Evolutionary conservation across 2,888 invertebrate species (phyloP).

Genomic region (Mayetiola destructor): DNA sequence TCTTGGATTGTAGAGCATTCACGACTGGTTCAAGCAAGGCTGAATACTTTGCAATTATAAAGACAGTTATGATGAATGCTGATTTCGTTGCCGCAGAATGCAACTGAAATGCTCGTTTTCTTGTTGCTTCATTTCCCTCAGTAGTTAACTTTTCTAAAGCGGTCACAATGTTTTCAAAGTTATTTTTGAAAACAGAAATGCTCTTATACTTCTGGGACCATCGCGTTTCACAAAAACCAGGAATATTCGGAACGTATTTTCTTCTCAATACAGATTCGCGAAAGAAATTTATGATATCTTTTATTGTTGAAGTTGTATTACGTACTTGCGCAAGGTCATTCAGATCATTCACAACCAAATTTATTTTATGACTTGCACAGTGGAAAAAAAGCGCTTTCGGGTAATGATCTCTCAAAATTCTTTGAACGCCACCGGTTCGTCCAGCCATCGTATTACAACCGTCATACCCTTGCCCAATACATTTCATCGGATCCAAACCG

Average conservation of each 20-base stretch:
- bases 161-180: conserved; percentile 9
- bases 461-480: conserved; percentile 23
- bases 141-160: conserved; percentile 3
- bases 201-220: conserved; percentile 19
- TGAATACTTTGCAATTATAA: conserved; percentile 15
- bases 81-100: conserved; percentile 1
- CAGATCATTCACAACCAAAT: conserved; percentile 22
- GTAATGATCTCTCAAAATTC: conserved; percentile 22
- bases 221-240: conserved; percentile 19
- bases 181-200: conserved; percentile 16
- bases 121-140: conserved; percentile 14
- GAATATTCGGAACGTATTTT: conserved; percentile 18
- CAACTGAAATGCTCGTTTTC: conserved; percentile 13
- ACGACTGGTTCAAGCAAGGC: conserved; percentile 15
- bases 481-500: conserved; percentile 20
- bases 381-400: conserved; percentile 22
- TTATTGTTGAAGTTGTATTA: conserved; percentile 21
- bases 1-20: conserved; percentile 14
- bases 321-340: conserved; percentile 21
- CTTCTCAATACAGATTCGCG: conserved; percentile 15
- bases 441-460: conserved; percentile 25
- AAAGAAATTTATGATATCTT: conserved; percentile 22
- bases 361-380: conserved; percentile 23
- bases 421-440: conserved; percentile 23
- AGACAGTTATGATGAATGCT: conserved; percentile 10